Evolutionary conservation across 2,113 vertebrate species (phyloP).

Genomic region (Physeter macrocephalus): DNA sequence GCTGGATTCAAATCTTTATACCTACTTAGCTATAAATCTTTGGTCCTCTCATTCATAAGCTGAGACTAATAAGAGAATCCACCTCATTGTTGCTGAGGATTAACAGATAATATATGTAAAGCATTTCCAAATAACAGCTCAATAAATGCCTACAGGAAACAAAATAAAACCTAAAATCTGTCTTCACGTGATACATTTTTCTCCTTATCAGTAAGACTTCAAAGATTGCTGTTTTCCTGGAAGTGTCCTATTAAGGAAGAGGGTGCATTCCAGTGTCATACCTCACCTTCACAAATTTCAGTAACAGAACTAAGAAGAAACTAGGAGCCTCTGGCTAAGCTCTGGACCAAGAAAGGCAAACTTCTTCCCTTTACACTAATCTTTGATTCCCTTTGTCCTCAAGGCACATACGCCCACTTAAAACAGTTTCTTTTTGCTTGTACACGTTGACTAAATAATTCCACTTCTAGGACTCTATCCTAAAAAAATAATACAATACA

Average conservation of each 20-base stretch:
- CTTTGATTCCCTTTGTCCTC: background rate
- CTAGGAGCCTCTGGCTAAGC: background rate
- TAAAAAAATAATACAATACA: background rate
- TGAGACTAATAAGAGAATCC: background rate
- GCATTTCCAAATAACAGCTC: background rate
- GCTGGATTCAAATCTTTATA: background rate
- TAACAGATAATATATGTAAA: background rate
- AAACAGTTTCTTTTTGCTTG: background rate
- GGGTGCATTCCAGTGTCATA: too few relatives aligned
- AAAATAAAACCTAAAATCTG: background rate
- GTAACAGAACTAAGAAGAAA: background rate
- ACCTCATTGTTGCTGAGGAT: background rate
- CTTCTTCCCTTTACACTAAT: background rate
- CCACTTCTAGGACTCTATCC: background rate
- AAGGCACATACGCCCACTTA: background rate
- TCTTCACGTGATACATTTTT: background rate
- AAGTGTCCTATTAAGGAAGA: background rate
- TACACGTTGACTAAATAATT: background rate
- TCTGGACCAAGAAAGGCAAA: background rate
- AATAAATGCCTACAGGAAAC: background rate
- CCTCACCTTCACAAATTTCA: background rate
- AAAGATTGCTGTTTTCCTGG: background rate
- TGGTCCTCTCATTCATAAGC: background rate
- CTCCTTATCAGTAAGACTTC: background rate
- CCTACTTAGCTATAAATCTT: background rate